A percentile compares a stretch with the other conserved stretches of the same genome.
phyloP scores from a whole-genome alignment of 2,113 vertebrate genomes.

The Porphyrio hochstetteri region DNA sequence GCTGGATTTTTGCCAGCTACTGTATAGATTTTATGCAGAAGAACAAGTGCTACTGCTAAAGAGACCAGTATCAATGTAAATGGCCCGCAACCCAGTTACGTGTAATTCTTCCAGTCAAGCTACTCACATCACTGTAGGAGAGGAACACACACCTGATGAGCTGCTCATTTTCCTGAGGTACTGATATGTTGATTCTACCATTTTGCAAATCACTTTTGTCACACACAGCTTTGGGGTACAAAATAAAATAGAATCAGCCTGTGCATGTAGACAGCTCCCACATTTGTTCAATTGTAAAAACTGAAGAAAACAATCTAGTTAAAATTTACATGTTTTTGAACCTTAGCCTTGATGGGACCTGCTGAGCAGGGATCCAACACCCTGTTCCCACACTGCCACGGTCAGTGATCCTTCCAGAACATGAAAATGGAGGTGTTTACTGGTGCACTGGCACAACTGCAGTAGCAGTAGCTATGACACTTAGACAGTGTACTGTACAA shows the following conservation, averaged over 20 bases:
- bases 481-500: neutral
- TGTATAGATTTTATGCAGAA: neutral
- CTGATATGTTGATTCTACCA: neutral
- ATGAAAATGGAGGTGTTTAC: accelerated
- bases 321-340: neutral
- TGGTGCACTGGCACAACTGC: too few species aligned
- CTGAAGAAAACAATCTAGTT: neutral
- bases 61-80: neutral
- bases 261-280: neutral
- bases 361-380: neutral
- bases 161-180: neutral
- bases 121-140: neutral
- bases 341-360: too few species aligned
- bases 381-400: neutral
- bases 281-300: neutral
- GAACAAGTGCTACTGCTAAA: neutral
- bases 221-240: neutral
- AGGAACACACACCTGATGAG: neutral
- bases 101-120: neutral
- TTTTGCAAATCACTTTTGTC: neutral
- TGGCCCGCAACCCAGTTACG: neutral
- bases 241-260: neutral
- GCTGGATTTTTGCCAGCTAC: neutral
- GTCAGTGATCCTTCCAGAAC: accelerated
- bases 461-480: too few species aligned